Conservation (phyloP, 1,140 invertebrate genomes). For the Drosophila prosaltans region DNA sequence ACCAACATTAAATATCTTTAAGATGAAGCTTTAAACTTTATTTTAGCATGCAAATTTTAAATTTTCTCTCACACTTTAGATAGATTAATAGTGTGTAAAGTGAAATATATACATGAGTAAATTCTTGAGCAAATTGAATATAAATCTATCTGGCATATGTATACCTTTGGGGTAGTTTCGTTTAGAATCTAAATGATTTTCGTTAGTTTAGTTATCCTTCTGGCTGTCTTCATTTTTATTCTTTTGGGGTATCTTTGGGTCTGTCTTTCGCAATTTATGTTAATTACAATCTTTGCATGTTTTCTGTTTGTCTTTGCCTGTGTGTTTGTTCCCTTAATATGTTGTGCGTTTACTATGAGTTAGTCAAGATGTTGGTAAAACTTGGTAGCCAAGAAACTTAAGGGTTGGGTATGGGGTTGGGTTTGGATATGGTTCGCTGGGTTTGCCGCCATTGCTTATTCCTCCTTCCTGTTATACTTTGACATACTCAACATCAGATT, state of each 20-base stretch:
- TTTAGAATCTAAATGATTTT: slow-evolving; percentile 7
- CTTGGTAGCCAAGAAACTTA: background rate
- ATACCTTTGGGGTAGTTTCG: slow-evolving; percentile 2
- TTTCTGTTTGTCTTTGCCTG: slow-evolving; percentile 46
- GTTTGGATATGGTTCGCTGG: slow-evolving; percentile 21
- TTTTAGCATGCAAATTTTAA: background rate
- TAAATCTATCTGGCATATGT: background rate
- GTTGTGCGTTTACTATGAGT: slow-evolving; percentile 40
- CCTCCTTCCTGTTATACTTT: slow-evolving; percentile 32
- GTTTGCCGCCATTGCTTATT: slow-evolving; percentile 19
- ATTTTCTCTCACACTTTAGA: background rate
- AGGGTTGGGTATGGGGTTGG: background rate
- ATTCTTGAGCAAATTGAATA: slow-evolving; percentile 8
- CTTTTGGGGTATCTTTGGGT: slow-evolving; percentile 2
- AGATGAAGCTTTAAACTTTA: background rate
- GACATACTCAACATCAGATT: slow-evolving; percentile 75
- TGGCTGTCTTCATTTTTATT: slow-evolving; percentile 1
- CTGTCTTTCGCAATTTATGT: slow-evolving; percentile 59
- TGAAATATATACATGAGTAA: background rate
- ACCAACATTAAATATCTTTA: background rate
- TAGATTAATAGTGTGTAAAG: slow-evolving; percentile 3
- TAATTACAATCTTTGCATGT: slow-evolving; percentile 74
- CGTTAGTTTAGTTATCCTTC: slow-evolving; percentile 2
- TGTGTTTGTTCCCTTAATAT: slow-evolving; percentile 6
- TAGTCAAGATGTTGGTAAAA: slow-evolving; percentile 2